These are phyloP conservation scores for Drosophila tripunctata DNA, from an alignment of 2,888 invertebrate genomes.

Conservation along the genomic window DNA sequence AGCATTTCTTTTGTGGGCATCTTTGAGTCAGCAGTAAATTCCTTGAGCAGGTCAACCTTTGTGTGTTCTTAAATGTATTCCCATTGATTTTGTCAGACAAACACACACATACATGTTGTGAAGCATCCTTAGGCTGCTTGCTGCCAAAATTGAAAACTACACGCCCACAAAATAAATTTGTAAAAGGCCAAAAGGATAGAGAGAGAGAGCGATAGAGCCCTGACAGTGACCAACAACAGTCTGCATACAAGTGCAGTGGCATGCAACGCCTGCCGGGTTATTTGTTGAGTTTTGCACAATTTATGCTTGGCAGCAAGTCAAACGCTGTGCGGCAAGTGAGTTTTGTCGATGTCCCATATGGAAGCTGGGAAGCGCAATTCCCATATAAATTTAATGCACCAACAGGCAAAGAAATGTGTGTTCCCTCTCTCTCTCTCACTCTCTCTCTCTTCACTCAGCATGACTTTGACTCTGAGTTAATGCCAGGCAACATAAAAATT, in stretches of 20 bases:
- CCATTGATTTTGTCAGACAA: constrained; percentile 66
- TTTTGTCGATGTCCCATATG: constrained; percentile 51
- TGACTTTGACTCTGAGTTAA: constrained; percentile 58
- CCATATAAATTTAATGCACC: constrained; percentile 79
- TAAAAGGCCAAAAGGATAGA: constrained; percentile 21
- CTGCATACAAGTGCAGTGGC: constrained; percentile 25
- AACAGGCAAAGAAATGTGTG: constrained; percentile 73
- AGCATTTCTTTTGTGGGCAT: constrained; percentile 21
- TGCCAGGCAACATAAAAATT: constrained; percentile 73
- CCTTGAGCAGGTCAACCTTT: constrained; percentile 36
- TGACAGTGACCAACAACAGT: constrained; percentile 68
- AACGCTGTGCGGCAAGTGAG: constrained; percentile 43
- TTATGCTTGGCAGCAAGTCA: constrained; percentile 80
- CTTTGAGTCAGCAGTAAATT: constrained; percentile 36
- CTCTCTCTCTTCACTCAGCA: neutral
- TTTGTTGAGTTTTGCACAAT: constrained; percentile 77
- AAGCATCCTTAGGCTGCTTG: constrained; percentile 42
- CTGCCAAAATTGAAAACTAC: constrained; percentile 74
- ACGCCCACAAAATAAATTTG: constrained; percentile 76
- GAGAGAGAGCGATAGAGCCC: constrained; percentile 15
- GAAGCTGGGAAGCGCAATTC: constrained; percentile 63
- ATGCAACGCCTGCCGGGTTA: constrained; percentile 48
- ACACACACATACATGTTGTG: constrained; percentile 22
- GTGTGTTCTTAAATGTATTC: constrained; percentile 60
- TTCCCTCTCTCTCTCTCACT: no score